phyloP scores from a whole-genome alignment of 2,888 invertebrate genomes.

The Hymenopus coronatus region DNA sequence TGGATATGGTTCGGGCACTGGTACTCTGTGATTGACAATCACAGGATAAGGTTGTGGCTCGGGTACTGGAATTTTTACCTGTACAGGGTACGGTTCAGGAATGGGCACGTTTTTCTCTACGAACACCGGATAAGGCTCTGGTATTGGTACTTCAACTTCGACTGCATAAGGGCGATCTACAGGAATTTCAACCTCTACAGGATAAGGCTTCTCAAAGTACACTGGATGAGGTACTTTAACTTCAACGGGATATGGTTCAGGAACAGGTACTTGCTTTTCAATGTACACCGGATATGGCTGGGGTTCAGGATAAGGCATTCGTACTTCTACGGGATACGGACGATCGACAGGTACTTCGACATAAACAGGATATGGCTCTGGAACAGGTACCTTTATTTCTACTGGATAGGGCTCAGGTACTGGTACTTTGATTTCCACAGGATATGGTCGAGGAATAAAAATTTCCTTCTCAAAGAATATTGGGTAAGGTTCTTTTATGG shows the following conservation, averaged over 20 bases:
- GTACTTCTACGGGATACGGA: slow-evolving; percentile 64
- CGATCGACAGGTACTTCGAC: slow-evolving; percentile 39
- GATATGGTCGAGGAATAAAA: slow-evolving; percentile 12
- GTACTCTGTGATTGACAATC: slow-evolving; percentile 69
- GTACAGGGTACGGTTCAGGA: slow-evolving; percentile 53
- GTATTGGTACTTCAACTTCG: slow-evolving; percentile 42
- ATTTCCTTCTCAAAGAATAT: slow-evolving; percentile 40
- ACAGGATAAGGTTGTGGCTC: slow-evolving; percentile 56
- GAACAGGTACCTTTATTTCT: slow-evolving; percentile 45
- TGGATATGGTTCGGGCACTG: slow-evolving; percentile 13
- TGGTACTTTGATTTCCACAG: slow-evolving; percentile 47
- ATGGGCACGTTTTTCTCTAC: slow-evolving; percentile 54
- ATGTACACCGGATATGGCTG: slow-evolving; percentile 44
- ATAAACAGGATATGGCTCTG: slow-evolving; percentile 21
- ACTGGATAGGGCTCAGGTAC: slow-evolving; percentile 41
- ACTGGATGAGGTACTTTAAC: slow-evolving; percentile 51
- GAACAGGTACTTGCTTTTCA: slow-evolving; percentile 65
- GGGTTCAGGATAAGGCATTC: slow-evolving; percentile 54
- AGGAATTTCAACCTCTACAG: slow-evolving; percentile 67
- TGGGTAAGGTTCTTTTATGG: slow-evolving; percentile 11
- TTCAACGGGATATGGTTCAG: slow-evolving; percentile 58
- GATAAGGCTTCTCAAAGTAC: slow-evolving; percentile 52
- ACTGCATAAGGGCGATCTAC: slow-evolving; percentile 32
- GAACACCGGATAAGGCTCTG: slow-evolving; percentile 48
- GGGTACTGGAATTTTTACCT: slow-evolving; percentile 25